Evolutionary conservation across 2,888 invertebrate genomes (phyloP).

Genomic region (Mechanitis messenoides): DNA sequence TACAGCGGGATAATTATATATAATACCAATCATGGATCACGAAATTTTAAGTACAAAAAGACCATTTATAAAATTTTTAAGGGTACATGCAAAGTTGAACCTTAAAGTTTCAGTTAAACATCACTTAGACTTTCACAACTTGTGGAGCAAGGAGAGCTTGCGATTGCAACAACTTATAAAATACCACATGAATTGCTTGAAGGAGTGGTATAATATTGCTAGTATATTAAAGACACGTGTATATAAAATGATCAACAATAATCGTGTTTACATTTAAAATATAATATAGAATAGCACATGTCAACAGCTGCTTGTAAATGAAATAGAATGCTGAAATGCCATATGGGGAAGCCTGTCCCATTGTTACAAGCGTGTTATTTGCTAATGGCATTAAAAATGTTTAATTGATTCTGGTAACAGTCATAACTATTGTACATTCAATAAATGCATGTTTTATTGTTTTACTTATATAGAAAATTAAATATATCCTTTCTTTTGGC

Average conservation of each 20-base stretch:
- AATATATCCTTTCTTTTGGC: no score
- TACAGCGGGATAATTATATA: no score
- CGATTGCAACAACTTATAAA: conserved; percentile 25
- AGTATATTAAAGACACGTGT: conserved; percentile 21
- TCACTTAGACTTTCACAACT: conserved; percentile 17
- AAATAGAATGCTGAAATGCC: background rate
- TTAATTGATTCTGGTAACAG: background rate
- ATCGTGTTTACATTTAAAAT: conserved; percentile 12
- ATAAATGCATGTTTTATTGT: background rate
- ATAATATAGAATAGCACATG: conserved; percentile 14
- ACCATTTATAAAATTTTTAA: background rate
- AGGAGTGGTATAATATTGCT: conserved; percentile 18
- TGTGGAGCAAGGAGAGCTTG: conserved; percentile 27
- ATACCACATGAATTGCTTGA: conserved; percentile 19
- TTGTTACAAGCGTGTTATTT: background rate
- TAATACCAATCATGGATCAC: no score
- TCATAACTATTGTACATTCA: background rate
- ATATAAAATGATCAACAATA: conserved; percentile 9
- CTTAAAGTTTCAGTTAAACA: conserved; percentile 11
- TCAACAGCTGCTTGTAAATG: conserved; percentile 9
- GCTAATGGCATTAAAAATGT: background rate
- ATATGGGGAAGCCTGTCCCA: background rate
- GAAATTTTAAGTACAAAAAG: no score
- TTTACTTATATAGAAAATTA: no score
- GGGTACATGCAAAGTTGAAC: background rate